These are phyloP conservation scores for Protaetia brevitarsis DNA, from an alignment of 1,140 invertebrate species.

Conservation along the genomic window DNA sequence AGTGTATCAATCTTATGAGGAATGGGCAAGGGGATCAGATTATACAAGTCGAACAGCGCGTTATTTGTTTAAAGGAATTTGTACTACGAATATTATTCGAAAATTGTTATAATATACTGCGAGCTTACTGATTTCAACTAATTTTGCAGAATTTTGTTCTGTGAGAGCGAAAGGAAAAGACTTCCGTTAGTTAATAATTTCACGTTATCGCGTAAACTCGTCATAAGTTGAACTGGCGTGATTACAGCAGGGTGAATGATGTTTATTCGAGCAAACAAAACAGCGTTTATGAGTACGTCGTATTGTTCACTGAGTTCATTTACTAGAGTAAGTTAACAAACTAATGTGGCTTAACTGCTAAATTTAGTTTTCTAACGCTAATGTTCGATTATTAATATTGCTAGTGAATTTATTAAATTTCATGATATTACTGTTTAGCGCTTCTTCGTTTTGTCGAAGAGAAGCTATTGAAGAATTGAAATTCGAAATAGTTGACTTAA, in stretches of 20 bases:
- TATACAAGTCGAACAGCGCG: no score
- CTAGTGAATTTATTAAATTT: not conserved
- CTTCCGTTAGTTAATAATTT: no score
- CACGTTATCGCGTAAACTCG: no score
- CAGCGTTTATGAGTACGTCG: not conserved
- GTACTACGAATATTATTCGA: no score
- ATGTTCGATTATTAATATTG: not conserved
- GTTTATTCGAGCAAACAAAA: not conserved
- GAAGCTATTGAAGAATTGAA: not conserved
- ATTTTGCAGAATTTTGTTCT: no score
- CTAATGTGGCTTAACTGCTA: not conserved
- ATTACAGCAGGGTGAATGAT: not conserved
- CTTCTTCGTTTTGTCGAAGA: not conserved
- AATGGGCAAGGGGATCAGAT: no score
- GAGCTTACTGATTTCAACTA: no score
- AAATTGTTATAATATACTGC: no score
- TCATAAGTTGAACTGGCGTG: no score
- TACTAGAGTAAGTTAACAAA: not conserved
- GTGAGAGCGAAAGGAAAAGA: no score
- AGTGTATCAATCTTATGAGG: no score
- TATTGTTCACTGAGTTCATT: not conserved
- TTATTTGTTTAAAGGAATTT: no score
- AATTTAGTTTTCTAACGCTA: not conserved
- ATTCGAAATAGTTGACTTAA: not conserved
- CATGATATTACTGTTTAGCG: not conserved